Evolutionary conservation across 1,140 invertebrate species (phyloP).

Genomic region (Drosophila orosa): DNA sequence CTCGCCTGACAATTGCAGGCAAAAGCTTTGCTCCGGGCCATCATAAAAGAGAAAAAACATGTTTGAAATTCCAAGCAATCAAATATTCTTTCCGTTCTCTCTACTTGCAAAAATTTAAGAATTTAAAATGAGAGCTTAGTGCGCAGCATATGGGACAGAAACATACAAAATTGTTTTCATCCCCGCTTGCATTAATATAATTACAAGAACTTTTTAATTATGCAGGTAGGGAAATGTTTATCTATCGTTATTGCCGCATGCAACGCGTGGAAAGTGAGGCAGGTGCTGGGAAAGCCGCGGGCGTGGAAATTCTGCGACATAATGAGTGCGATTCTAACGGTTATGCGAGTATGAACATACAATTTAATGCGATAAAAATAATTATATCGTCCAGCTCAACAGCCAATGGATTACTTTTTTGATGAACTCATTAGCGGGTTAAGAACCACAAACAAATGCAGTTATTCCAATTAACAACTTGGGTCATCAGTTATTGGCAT

Average conservation of each 20-base stretch:
- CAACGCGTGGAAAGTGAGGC: conserved; percentile 42
- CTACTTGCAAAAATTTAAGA: neutral
- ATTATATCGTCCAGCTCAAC: conserved; percentile 15
- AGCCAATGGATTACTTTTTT: conserved; percentile 6
- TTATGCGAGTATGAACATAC: conserved; percentile 9
- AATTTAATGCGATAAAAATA: conserved; percentile 28
- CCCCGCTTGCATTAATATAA: conserved; percentile 7
- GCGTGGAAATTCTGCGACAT: conserved; percentile 13
- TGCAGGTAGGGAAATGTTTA: conserved; percentile 48
- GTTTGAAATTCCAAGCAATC: conserved; percentile 3
- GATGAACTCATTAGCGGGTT: conserved; percentile 8
- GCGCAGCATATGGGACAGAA: conserved; percentile 8
- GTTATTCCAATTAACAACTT: conserved; percentile 26
- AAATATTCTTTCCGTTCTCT: conserved; percentile 4
- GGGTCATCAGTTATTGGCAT: conserved; percentile 30
- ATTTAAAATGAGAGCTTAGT: neutral
- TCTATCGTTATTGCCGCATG: conserved; percentile 37
- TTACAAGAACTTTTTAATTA: conserved; percentile 35
- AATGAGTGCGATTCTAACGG: conserved; percentile 34
- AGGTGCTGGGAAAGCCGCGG: conserved; percentile 25
- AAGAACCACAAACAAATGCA: conserved; percentile 27
- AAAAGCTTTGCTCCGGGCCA: neutral
- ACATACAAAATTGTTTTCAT: conserved; percentile 9
- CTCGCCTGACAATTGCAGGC: conserved; percentile 22
- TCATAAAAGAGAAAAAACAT: neutral